Base-by-base conservation (phyloP, 2,113 vertebrate species). In the Psilopsiagon aurifrons region DNA sequence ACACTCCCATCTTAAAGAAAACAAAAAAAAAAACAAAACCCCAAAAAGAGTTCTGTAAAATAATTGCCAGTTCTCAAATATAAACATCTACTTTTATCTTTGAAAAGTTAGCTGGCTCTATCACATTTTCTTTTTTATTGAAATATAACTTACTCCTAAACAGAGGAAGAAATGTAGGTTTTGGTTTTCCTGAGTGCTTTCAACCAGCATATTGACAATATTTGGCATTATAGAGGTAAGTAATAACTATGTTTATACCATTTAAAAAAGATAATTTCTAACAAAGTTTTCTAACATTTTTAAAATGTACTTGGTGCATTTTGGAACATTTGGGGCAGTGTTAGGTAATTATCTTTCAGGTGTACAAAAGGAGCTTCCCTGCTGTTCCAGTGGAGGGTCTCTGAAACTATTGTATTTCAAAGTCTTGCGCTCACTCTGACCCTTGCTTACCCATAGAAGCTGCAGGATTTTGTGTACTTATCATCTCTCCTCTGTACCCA, bases 271-370 rank as follows among this genome's bases (percentile, higher is more conserved):
- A 68, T 3, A 31, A 44, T 39, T 77, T 88, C 23, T 37, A 10
- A 57, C 6, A 49, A 57, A 22, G 6, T n/a, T 51, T 83, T 82
- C 46, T n/a, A 52, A 19, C 4, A 63, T 17, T 41, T 78, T 67
- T 47, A 52, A 86, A 63, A 29, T 37, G 33, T 3, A 31, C 0
- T 0, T 52, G 9, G 19, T 31, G 3, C 6, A 6, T 59, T 88
- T 75, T 74, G 27, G 11, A 76, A 47, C 4, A 29, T 16, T n/a
- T n/a, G 4, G 28, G 12, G 3, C 35, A 27, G 1, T 1, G 2
- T 69, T 76, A 82, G 6, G 4, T 49, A 44, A 29, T 27, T 47
- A 57, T 7, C 7, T 85, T 87, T 64, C 33, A 71, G 19, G 13
- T 46, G 49, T 14, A 4, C 23, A 46, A 66, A 55, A 47, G 0